Percentiles rank a stretch among this genome's conserved stretches.
phyloP scores from a whole-genome alignment of 2,888 invertebrate species.

The Dyspetes luteomarginatus region DNA sequence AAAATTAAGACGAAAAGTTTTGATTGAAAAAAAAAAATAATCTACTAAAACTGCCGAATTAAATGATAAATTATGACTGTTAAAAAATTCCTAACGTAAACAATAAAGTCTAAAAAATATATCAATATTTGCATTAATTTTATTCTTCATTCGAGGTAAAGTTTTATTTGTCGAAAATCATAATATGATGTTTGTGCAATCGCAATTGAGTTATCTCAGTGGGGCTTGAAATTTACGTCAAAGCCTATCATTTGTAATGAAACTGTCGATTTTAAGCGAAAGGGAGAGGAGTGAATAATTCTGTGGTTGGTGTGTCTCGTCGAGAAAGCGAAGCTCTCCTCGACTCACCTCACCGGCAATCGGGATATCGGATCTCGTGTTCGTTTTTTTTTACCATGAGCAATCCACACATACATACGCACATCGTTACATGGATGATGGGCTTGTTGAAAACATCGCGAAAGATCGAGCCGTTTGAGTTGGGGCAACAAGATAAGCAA shows the following conservation, averaged over 20 bases:
- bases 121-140: too few species aligned
- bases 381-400: conserved; percentile 21
- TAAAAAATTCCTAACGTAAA: too few species aligned
- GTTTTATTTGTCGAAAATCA: too few species aligned
- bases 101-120: too few species aligned
- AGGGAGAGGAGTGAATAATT: conserved; percentile 11
- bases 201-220: conserved; percentile 14
- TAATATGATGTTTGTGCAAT: too few species aligned
- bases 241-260: background rate
- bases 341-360: conserved; percentile 29
- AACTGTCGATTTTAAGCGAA: conserved; percentile 1
- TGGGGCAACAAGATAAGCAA: too few species aligned
- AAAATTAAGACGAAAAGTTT: too few species aligned
- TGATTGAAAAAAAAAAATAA: too few species aligned
- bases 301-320: conserved; percentile 32
- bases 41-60: too few species aligned
- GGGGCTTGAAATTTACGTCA: conserved; percentile 35
- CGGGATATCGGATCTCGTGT: conserved; percentile 53
- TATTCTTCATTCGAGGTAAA: too few species aligned
- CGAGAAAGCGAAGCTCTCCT: conserved; percentile 57
- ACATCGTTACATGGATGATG: background rate
- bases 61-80: too few species aligned
- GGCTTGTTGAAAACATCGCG: background rate
- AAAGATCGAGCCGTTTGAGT: background rate
- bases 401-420: conserved; percentile 2